A percentile compares a stretch with the other conserved stretches of the same genome.
These are phyloP conservation scores for Mantis religiosa DNA, from an alignment of 2,888 invertebrate species.

Conservation along the genomic window DNA sequence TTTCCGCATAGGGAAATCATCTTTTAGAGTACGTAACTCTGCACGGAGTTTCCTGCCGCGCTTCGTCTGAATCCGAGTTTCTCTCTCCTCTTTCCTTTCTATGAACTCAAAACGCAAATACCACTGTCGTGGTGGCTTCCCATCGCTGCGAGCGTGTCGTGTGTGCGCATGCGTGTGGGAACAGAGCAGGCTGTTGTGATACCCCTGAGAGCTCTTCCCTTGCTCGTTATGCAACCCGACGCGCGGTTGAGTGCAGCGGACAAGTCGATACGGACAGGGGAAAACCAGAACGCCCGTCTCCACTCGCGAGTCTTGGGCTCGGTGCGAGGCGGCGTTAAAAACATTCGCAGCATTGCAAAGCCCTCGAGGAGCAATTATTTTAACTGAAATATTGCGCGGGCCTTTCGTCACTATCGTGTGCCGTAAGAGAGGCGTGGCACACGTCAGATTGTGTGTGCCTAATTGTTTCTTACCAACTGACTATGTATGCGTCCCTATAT, in stretches of 20 bases:
- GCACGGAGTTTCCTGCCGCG: no score
- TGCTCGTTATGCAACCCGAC: neutral
- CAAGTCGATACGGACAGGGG: neutral
- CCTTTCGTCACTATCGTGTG: neutral
- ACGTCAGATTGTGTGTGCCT: no score
- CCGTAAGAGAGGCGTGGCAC: neutral
- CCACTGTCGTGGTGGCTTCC: no score
- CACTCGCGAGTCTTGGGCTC: neutral
- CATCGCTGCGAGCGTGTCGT: neutral
- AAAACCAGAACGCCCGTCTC: neutral
- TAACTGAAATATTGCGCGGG: neutral
- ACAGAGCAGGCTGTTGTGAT: neutral
- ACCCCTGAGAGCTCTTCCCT: neutral
- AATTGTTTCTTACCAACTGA: no score
- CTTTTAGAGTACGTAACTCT: no score
- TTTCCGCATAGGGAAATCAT: no score
- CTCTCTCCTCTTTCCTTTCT: neutral
- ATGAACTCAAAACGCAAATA: neutral
- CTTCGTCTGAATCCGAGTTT: no score
- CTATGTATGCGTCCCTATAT: no score
- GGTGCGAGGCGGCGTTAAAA: neutral
- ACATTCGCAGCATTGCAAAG: neutral
- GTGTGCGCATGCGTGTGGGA: neutral
- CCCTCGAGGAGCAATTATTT: neutral
- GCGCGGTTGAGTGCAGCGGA: neutral